Base-by-base conservation (phyloP, 2,113 vertebrate species). In the Melanotaenia duboulayi region DNA sequence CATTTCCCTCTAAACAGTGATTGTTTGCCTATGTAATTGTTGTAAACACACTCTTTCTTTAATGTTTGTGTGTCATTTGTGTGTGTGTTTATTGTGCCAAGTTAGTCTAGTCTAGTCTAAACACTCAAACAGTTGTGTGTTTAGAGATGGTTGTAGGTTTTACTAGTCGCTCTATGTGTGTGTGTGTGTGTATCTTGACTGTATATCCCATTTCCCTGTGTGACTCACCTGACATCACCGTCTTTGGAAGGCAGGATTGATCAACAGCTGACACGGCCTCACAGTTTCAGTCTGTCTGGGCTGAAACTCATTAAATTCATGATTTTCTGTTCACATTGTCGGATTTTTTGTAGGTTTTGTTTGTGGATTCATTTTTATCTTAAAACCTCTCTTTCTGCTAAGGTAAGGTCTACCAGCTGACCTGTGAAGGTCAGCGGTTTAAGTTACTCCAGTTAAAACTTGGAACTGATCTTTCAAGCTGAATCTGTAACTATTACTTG, bases 221-320 rank as follows among this genome's bases (percentile, higher is more conserved):
- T 87, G 85, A 90, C 69, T 85, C 87, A 82, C 81, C 80, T 89
- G 80, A 86, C 80, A 80, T 83, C 73, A 84, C 28, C n/a, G n/a
- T n/a, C n/a, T n/a, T n/a, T 1, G 12, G 19, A 52, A 59, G 66
- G 58, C 4, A 0, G 54, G 32, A 12, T 24, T 54, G 79, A 46
- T 81, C 22, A 71, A 82, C 88, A 81, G 68, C 39, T 0, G 8
- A 10, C 23, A 0, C 4, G 51, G 78, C 42, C 22, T 42, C 42
- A 17, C 20, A 1, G 44, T 49, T 50, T 62, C 61, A 20, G 64
- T 58, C 32, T 8, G 8, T 55, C 14, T 49, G 11, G 3, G 42
- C 42, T 72, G 49, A 37, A 14, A 5, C 76, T 46, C 64, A 52
- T 50, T n/a, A 7, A 50, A 20, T 25, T 16, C 25, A 28, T 1